Conservation (phyloP, 2,113 vertebrate species). For the Petrocephalus microphthalmus region DNA sequence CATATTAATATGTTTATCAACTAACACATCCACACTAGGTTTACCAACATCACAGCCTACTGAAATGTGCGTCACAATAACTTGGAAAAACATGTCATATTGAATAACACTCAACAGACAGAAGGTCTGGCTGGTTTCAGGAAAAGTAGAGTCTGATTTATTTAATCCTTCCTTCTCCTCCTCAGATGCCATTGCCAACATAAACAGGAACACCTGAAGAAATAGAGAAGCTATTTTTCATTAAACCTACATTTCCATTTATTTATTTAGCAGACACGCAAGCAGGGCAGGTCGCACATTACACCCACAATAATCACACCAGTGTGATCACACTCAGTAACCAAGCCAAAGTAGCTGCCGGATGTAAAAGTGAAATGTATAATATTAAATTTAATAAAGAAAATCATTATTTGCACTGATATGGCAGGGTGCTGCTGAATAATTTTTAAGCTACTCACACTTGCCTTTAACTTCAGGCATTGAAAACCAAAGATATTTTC, state of each 20-base stretch:
- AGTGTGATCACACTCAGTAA: background rate
- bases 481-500: background rate
- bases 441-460: background rate
- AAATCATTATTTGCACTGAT: background rate
- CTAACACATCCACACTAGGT: background rate
- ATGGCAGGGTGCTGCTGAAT: background rate
- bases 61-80: background rate
- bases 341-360: background rate
- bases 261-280: background rate
- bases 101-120: background rate
- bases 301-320: background rate
- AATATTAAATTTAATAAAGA: conserved; percentile 1
- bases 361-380: background rate
- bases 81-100: background rate
- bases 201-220: background rate
- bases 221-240: conserved; percentile 7
- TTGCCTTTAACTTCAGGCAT: background rate
- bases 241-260: background rate
- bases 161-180: background rate
- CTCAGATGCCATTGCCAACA: background rate
- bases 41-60: background rate
- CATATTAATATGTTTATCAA: background rate
- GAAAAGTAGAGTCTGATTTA: background rate
- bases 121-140: background rate
- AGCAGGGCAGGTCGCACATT: background rate